Evolutionary conservation across 2,888 invertebrate species (phyloP), one percentile per base, ranked within the genome.

Genomic region (Xestia c-nigrum): DNA sequence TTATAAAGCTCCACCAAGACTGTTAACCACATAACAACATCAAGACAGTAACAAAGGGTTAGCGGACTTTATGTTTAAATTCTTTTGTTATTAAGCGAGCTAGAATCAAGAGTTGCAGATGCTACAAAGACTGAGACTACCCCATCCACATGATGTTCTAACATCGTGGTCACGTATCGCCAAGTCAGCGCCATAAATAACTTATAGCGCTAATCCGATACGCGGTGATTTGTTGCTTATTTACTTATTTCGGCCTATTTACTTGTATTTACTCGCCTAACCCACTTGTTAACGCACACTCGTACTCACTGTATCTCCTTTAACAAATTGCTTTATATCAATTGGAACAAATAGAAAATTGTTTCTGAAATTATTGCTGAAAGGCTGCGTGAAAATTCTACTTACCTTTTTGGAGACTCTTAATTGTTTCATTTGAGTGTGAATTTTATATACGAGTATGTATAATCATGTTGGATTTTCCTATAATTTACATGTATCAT

Each of bases 131-230:
- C 19, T 19, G 31, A 19, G 9, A 43, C n/a, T 87, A 77, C 89
- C 93, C 47, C 82, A 88, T 92, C 90, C 85, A 84, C 47, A 16
- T 57, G 6, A 0, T 7, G 9, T 1, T 68, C 40, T 80, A 85
- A 79, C 70, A 66, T 90, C 88, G 6, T 5, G 52, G 86, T 72
- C 89, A 90, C 91, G 91, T 92, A 91, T 90, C 90, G 93, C 92
- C 85, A 85, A 90, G 89, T 94, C 94, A 92, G 93, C 93, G 88
- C 92, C 93, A 95, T 96, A 96, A 96, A 96, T 96, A 95, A 95
- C 94, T 87, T 92, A 94, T 94, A 91, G 93, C 91, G 92, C 92
- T 94, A 95, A 96, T 95, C 95, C 94, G 94, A 95, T 95, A 93
- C 90, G 89, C 91, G 86, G 94, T 95, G 96, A 96, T 96, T 95